Base-by-base conservation (phyloP, 2,797 vertebrate genomes). In the Cryptoblepharus egeriae region DNA sequence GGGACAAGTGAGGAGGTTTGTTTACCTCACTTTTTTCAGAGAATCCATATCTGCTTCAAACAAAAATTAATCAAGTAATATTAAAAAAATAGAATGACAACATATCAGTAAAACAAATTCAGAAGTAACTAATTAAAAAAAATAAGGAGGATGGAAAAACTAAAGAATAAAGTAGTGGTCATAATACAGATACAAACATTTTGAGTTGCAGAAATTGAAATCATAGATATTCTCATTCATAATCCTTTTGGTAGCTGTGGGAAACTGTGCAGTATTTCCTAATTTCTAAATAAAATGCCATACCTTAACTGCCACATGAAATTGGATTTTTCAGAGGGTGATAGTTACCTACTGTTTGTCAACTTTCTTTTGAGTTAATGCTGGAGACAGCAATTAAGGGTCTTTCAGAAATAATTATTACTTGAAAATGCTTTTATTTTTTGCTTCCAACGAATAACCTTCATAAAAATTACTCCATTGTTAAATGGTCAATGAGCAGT, bases 351-450 rank as follows among this genome's bases (percentile, higher is more conserved):
- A 80, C 78, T 64, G 80, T 63, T 3, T 63, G 58, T 57, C 65
- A 30, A n/a, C 37, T 20, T 39, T 77, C 60, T 3, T 80, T 2
- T 26, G 32, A 57, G 13, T 49, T 68, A 79, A 61, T 83, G 69
- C 72, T 75, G 77, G 68, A 83, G 79, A 68, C 64, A 35, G 4
- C 75, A 81, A 78, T 55, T 87, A 4, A 16, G 28, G 78, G 63
- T 69, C 81, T 69, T 92, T 88, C 55, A 9, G 11, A n/a, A 82
- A 82, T 83, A 81, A 83, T 78, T 26, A 80, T 85, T 24, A 80
- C 24, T 75, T 32, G 67, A 8, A 4, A 37, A 73, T 69, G 83
- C 63, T 83, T 85, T 60, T 71, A 52, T 79, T 69, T 71, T 84
- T 83, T 57, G 4, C 22, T 32, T 64, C 37, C 73, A 74, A 20